Evolutionary conservation across 2,888 invertebrate genomes (phyloP), one percentile per base, ranked within the genome.

Genomic region (Tenthredo scrophulariae): DNA sequence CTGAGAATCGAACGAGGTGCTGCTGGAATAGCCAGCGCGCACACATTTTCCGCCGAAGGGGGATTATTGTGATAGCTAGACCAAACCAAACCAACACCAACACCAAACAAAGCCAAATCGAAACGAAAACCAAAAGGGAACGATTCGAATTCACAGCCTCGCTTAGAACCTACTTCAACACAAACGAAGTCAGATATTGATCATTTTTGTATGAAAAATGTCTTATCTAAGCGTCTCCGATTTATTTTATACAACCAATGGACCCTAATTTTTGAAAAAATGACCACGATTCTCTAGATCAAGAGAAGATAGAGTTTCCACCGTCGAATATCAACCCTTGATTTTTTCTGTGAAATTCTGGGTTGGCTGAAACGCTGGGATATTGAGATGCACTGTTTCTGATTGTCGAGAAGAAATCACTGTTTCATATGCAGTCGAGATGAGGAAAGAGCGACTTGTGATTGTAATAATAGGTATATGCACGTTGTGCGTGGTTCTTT

Each of bases 1-100:
- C 92, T 92, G 93, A 93, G 93, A 93, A 93, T 93, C 93, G 93
- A 93, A 93, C 93, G 91, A 92, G 93, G 85, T 75, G 83, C 85
- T 86, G 88, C 88, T 88, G 89, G 90, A 91, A 91, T 91, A 90
- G 90, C 91, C 90, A 91, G 46, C 67, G 18, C 67, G 67, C 67
- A 70, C 83, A 46, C 80, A 80, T 89, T 90, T 90, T 90, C 86
- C 87, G 87, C 88, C 83, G 67, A 84, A 83, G 83, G 83, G 83
- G 84, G 75, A 75, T 85, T 54, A 85, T 85, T 85, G 85, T 84
- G 85, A 84, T 85, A 84, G 85, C 84, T 75, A 72, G 75, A 58
- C 58, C 43, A n/a, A 58, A 67, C 15, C 33, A 29, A 58, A 37
- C 50, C 33, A 46, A 43, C 29, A 46, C 46, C 22, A 83, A 46